A percentile compares a stretch with the other conserved stretches of the same genome.
These are phyloP conservation scores for Chionis minor DNA, from an alignment of 2,113 vertebrate genomes.

Conservation along the genomic window DNA sequence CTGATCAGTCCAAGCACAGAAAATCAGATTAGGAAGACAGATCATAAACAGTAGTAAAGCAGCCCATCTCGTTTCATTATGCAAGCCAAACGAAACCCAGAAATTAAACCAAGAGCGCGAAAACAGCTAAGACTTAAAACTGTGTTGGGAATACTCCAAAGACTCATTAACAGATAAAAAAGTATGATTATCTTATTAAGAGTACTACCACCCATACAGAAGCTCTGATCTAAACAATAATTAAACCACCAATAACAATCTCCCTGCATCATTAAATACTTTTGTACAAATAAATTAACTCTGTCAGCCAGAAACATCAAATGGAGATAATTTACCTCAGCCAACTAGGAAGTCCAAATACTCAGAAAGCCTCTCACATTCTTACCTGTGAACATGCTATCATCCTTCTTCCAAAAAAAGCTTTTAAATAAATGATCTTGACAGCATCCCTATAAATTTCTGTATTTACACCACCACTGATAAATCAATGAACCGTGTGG, in stretches of 20 bases:
- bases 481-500: slow-evolving; percentile 53
- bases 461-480: slow-evolving; percentile 24
- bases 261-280: slow-evolving; percentile 58
- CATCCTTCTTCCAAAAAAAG: background rate
- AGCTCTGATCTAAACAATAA: slow-evolving; percentile 67
- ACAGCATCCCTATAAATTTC: slow-evolving; percentile 36
- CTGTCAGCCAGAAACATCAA: slow-evolving; percentile 53
- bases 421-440: slow-evolving; percentile 38
- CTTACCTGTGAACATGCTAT: background rate
- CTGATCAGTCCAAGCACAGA: background rate
- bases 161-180: slow-evolving; percentile 68
- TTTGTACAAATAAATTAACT: slow-evolving; percentile 60
- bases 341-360: background rate
- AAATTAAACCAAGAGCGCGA: slow-evolving; percentile 41
- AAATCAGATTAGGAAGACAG: background rate
- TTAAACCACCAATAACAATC: slow-evolving; percentile 63
- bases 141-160: slow-evolving; percentile 59
- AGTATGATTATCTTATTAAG: slow-evolving; percentile 69
- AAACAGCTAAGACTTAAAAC: slow-evolving; percentile 57
- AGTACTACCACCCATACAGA: slow-evolving; percentile 57
- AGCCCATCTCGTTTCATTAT: background rate
- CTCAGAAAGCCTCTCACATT: background rate
- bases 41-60: background rate
- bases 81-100: slow-evolving; percentile 42
- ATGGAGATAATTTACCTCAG: slow-evolving; percentile 49